A percentile compares a stretch with the other conserved stretches of the same genome.
Conservation (phyloP, 2,797 vertebrate genomes). For the Amniataba percoides region DNA sequence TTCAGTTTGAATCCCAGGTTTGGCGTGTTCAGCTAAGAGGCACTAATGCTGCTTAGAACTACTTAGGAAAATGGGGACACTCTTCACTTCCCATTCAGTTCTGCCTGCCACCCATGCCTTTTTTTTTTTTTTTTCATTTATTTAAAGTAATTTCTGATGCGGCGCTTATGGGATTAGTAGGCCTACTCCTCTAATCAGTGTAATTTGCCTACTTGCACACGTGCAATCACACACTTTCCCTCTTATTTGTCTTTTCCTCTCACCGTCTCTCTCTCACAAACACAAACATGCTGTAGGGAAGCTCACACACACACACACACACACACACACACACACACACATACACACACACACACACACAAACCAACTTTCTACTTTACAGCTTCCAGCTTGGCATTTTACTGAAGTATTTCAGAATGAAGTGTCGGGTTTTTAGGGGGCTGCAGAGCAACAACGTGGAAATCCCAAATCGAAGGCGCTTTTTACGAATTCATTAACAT, state of each 20-base stretch:
- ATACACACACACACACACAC: neutral
- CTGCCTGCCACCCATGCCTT: conserved; percentile 66
- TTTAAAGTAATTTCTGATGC: conserved; percentile 65
- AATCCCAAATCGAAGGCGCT: conserved; percentile 49
- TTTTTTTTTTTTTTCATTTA: conserved; percentile 36
- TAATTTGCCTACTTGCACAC: conserved; percentile 60
- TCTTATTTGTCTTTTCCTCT: conserved; percentile 12
- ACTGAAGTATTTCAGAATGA: conserved; percentile 48
- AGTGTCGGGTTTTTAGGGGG: conserved; percentile 17
- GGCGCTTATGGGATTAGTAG: conserved; percentile 66
- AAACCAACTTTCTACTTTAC: conserved; percentile 25
- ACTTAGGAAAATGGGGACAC: conserved; percentile 81
- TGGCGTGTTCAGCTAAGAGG: conserved; percentile 81
- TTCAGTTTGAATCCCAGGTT: conserved; percentile 78
- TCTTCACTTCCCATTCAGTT: conserved; percentile 62
- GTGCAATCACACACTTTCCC: conserved; percentile 28
- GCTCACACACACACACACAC: conserved; percentile 7
- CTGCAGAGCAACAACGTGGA: conserved; percentile 42
- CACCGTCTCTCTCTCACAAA: neutral
- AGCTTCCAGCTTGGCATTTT: conserved; percentile 54
- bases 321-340: conserved; percentile 16
- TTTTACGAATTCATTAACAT: conserved; percentile 64
- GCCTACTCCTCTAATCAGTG: conserved; percentile 62
- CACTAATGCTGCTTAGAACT: conserved; percentile 83
- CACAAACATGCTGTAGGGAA: conserved; percentile 14